phyloP scores from a whole-genome alignment of 2,113 vertebrate species.

The Cyanoramphus novaezelandiae region DNA sequence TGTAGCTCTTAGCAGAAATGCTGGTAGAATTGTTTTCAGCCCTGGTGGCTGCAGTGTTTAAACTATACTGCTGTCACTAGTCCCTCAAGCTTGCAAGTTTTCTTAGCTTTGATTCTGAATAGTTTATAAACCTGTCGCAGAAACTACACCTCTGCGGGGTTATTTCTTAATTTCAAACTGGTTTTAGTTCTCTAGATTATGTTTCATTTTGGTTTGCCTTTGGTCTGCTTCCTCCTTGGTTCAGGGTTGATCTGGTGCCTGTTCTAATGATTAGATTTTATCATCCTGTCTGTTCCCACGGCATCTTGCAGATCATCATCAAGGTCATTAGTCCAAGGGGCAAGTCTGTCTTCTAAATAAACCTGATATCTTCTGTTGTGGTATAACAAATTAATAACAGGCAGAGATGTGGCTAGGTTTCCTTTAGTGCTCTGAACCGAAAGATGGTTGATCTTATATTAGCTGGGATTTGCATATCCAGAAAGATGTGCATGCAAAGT shows the following conservation, averaged over 20 bases:
- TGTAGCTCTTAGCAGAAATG: not conserved
- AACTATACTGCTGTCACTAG: not conserved
- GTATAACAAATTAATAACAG: not conserved
- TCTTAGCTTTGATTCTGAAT: slow-evolving; percentile 6
- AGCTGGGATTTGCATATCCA: not conserved
- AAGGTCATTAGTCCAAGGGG: slow-evolving; percentile 18
- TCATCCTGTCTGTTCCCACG: slow-evolving; percentile 12
- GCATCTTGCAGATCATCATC: not conserved
- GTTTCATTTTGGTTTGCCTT: slow-evolving; percentile 16
- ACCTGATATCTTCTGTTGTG: not conserved
- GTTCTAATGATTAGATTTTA: slow-evolving; percentile 21
- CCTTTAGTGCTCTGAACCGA: not conserved
- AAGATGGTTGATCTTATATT: not conserved
- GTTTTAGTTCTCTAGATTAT: not conserved
- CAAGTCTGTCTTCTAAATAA: slow-evolving; percentile 34
- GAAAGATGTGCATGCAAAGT: not conserved
- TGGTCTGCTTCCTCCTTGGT: not conserved
- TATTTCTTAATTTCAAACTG: not conserved
- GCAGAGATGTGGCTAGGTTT: not conserved
- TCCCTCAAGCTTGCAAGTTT: not conserved
- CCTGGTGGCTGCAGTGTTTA: not conserved
- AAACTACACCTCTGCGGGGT: not conserved
- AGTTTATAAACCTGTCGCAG: not conserved
- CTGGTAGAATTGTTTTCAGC: not conserved
- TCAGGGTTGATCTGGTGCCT: not conserved